Evolutionary conservation across 2,797 vertebrate genomes (phyloP), one percentile per base, ranked within the genome.

Genomic region (Capromys pilorides): DNA sequence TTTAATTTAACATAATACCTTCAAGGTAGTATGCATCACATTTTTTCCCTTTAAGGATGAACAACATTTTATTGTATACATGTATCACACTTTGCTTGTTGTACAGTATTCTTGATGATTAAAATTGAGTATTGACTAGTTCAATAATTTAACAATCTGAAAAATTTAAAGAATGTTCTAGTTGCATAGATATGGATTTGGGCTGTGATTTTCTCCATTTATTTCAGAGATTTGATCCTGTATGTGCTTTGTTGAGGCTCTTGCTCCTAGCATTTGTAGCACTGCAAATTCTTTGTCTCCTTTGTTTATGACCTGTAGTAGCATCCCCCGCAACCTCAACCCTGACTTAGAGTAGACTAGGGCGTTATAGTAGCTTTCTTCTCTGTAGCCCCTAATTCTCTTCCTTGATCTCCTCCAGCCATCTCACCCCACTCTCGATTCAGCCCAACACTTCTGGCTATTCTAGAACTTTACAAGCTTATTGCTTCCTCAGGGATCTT

Each of bases 91-190:
- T 94, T 81, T 85, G 13, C 69, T 67, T 62, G 6, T 24, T 73
- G 5, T 80, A 73, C 11, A 94, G 4, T 54, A 90, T 67, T 93
- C 92, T 94, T 95, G 14, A 81, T 57, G 31, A 96, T 87, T 84
- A 91, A 88, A 91, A 67, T 82, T 54, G 39, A 92, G 36, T 91
- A 75, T 4, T 62, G 9, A 86, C 66, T n/a, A 87, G 45, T 33
- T 85, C 13, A 51, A 77, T 91, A 89, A 79, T 54, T 61, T 66
- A 66, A 95, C 83, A 66, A 49, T 82, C 28, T 83, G 13, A 91
- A 94, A 86, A 66, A 82, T 71, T 41, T 73, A 78, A 94, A 91
- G 7, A 62, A 96, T 39, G 62, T 45, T 86, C 57, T n/a, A 90
- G 36, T 83, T 90, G 8, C 39, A 69, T 28, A 95, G 51, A 81